These are phyloP conservation scores for Chamaetylas fuelleborni DNA, from an alignment of 2,113 vertebrate genomes.

Conservation along the genomic window DNA sequence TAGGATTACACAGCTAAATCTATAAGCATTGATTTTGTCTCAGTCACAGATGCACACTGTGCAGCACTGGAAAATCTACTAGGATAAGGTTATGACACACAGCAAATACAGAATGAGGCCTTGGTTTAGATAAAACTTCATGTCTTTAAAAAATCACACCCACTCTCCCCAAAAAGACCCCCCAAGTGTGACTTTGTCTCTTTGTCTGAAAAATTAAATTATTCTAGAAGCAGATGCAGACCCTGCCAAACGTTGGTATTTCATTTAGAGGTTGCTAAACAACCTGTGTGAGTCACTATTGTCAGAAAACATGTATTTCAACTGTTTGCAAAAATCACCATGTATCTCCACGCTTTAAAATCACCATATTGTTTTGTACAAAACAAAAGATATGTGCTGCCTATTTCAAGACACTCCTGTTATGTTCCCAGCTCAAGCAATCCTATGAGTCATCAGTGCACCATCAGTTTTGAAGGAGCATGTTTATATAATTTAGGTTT, in stretches of 20 bases:
- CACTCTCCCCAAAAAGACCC: not conserved
- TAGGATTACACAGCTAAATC: conserved; percentile 83
- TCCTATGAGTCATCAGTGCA: not conserved
- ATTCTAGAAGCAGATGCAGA: not conserved
- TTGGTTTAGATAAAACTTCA: conserved; percentile 6
- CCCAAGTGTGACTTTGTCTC: not conserved
- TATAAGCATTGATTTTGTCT: conserved; percentile 82
- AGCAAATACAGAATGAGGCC: conserved; percentile 16
- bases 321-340: conserved; percentile 31
- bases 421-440: not conserved
- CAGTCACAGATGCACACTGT: conserved; percentile 71
- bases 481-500: not conserved
- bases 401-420: conserved; percentile 15
- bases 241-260: not conserved
- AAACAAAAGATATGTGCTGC: not conserved
- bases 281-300: not conserved
- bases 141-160: not conserved
- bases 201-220: conserved; percentile 14
- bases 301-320: not conserved
- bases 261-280: not conserved
- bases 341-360: conserved; percentile 35
- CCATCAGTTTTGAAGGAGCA: conserved; percentile 50
- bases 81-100: conserved; percentile 70
- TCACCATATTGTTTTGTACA: not conserved
- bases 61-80: conserved; percentile 63